Base-by-base conservation (phyloP, 2,888 invertebrate genomes). In the Steinernema scapterisci region DNA sequence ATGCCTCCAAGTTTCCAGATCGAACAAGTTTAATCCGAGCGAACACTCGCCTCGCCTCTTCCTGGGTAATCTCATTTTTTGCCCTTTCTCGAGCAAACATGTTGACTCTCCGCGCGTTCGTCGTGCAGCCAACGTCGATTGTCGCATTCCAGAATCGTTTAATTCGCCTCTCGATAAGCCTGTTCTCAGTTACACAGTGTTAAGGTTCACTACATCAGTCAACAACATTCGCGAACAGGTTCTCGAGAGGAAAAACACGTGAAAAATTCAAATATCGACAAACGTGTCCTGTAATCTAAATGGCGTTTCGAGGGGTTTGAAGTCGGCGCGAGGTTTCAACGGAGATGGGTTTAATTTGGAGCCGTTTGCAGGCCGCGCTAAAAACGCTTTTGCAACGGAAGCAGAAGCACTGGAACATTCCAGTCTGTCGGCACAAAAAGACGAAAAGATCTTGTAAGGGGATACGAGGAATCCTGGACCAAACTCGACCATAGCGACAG, bases 141-240 rank as follows among this genome's bases (percentile, higher is more conserved):
- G 48, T 52, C 63, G 63, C 63, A 63, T 63, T 63, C 63, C 63
- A 63, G 63, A 63, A 31, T 63, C 54, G 19, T 19, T 48, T 19
- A 19, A 48, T 48, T 48, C 48, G 3, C 54, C 54, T 54, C 63
- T 63, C 63, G 63, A 63, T 25, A 31, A 63, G 63, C 63, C 63
- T n/a, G 63, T 63, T 63, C 63, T 48, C 63, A 63, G 63, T 25
- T 63, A 21, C 54, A 23, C 54, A 21, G 21, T 25, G 54, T 21
- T 13, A 63, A 38, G 31, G 63, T 63, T 63, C 63, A 31, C 63
- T 31, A 63, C 23, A 31, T 63, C 63, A 63, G 38, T 63, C 63
- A 25, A 63, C 31, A 63, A 63, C 63, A 31, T 13, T 16, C 16
- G 21, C 38, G 31, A 63, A 38, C 63, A 31, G 63, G 63, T 63